Conservation (phyloP, 1,140 invertebrate species). For the Acyrthosiphon pisum region DNA sequence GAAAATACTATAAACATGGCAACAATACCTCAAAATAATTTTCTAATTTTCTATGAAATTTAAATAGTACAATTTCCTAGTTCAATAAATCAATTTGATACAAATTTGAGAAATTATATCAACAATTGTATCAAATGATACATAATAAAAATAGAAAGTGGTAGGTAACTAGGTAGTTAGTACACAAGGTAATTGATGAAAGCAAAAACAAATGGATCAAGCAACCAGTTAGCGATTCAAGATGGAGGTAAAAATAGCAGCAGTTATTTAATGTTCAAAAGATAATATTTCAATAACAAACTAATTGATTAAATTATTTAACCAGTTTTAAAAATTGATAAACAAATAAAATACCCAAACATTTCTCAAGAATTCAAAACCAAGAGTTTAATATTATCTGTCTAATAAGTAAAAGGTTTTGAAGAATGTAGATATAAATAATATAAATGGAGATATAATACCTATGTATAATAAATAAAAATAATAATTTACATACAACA, state of each 20-base stretch:
- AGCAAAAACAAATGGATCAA: constrained; percentile 26
- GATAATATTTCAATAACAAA: neutral
- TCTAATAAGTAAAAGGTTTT: neutral
- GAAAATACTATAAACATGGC: constrained; percentile 87
- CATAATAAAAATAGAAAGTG: constrained; percentile 25
- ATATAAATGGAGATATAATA: neutral
- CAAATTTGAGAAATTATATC: neutral
- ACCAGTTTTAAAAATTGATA: neutral
- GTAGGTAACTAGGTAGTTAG: neutral
- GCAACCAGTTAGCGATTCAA: neutral
- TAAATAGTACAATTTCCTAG: neutral
- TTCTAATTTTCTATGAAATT: neutral
- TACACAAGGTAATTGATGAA: constrained; percentile 22
- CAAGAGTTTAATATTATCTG: neutral
- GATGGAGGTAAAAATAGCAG: neutral
- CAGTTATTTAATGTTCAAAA: neutral
- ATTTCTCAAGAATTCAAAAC: neutral
- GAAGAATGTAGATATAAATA: neutral
- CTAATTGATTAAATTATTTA: neutral
- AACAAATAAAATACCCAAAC: neutral
- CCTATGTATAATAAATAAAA: neutral
- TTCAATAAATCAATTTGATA: neutral
- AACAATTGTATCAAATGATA: neutral
- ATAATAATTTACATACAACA: neutral
- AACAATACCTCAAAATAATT: constrained; percentile 75